phyloP scores from a whole-genome alignment of 2,113 vertebrate genomes.

The Sigmodon hispidus region DNA sequence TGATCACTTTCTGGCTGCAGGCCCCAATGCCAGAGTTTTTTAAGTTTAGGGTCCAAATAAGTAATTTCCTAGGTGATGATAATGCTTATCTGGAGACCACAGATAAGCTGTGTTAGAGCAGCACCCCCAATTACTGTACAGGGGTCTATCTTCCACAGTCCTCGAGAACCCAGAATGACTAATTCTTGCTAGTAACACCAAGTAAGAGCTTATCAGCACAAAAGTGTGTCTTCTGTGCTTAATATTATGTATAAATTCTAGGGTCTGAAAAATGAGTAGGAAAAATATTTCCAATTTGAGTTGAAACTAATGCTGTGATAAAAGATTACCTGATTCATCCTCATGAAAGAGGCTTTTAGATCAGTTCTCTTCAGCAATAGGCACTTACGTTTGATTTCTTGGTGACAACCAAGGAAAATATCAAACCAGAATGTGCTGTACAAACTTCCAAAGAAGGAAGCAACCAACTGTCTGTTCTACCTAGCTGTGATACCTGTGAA shows the following conservation, averaged over 20 bases:
- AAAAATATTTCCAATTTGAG: too few species aligned
- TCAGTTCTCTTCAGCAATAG: neutral
- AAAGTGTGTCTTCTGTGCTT: neutral
- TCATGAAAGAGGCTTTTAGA: neutral
- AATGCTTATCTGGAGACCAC: neutral
- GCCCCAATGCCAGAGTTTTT: neutral
- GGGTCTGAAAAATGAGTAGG: neutral
- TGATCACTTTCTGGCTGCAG: fast-evolving
- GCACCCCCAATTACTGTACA: fast-evolving
- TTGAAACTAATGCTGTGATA: neutral
- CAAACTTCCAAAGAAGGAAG: neutral
- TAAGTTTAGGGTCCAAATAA: neutral
- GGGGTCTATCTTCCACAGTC: fast-evolving
- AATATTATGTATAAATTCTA: neutral
- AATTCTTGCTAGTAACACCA: neutral
- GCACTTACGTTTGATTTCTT: neutral
- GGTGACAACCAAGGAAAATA: neutral
- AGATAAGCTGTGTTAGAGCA: neutral
- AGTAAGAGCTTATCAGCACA: neutral
- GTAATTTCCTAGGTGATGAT: too few species aligned
- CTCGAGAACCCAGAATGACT: neutral
- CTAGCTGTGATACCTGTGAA: neutral
- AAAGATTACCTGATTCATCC: neutral
- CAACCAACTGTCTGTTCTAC: neutral
- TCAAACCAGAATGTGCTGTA: neutral